phyloP scores from a whole-genome alignment of 2,113 vertebrate species.

The Bostrychus sinensis region DNA sequence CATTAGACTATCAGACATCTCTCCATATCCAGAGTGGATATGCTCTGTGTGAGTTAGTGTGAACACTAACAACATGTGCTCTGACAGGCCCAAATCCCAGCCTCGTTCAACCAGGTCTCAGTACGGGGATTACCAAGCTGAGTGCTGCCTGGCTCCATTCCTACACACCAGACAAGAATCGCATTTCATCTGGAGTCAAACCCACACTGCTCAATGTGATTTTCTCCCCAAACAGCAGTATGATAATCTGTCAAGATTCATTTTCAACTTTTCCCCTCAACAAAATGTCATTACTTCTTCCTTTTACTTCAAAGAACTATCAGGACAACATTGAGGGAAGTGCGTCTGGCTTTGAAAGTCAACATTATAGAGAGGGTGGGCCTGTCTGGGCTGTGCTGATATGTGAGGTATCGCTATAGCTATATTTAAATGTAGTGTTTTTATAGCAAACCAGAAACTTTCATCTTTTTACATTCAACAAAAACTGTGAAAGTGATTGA shows the following conservation, averaged over 20 bases:
- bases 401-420: slow-evolving; percentile 30
- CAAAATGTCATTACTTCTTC: slow-evolving; percentile 26
- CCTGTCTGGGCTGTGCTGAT: slow-evolving; percentile 17
- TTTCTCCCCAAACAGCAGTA: slow-evolving; percentile 11
- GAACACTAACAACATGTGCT: slow-evolving; percentile 57
- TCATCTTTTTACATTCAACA: slow-evolving; percentile 4
- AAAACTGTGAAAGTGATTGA: slow-evolving; percentile 41
- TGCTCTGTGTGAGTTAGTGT: slow-evolving; percentile 33
- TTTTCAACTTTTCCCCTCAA: slow-evolving; percentile 48
- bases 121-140: slow-evolving; percentile 50
- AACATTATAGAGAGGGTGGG: slow-evolving; percentile 15
- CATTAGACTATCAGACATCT: slow-evolving; percentile 73
- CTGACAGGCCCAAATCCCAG: slow-evolving; percentile 52
- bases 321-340: slow-evolving; percentile 27
- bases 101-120: slow-evolving; percentile 46
- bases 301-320: slow-evolving; percentile 54
- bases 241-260: slow-evolving; percentile 54
- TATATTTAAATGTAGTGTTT: slow-evolving; percentile 45
- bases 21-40: slow-evolving; percentile 59
- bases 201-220: not conserved
- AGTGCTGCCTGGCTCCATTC: slow-evolving; percentile 19
- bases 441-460: slow-evolving; percentile 10
- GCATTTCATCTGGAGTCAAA: slow-evolving; percentile 28
- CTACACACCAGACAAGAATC: slow-evolving; percentile 37
- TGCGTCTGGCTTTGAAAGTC: slow-evolving; percentile 14